Base-by-base conservation (phyloP, 2,113 vertebrate genomes). In the Lepus europaeus region DNA sequence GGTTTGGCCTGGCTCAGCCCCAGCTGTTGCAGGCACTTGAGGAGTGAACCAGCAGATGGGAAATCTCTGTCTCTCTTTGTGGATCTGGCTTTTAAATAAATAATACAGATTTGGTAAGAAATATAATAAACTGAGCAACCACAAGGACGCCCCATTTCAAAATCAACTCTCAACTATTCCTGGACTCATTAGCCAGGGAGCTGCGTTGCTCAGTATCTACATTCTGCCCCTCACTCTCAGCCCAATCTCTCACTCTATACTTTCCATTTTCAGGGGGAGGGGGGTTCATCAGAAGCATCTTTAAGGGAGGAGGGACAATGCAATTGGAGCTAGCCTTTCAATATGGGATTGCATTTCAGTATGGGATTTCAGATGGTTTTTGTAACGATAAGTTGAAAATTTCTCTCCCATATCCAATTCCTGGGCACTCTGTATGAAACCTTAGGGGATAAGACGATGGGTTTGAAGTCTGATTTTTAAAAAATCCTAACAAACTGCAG, bases 261-360 rank as follows among this genome's bases (percentile, higher is more conserved):
- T 91, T 29, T 93, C 70, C 39, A 45, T 68, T 19, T 45, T 66
- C 1, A 17, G 29, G 27, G 27, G 19, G 25, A 27, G 64, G 2
- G 29, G 39, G 61, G 39, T 89, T 61, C 77, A 88, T 93, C 91
- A 94, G 3, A 51, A 83, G 12, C 31, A 66, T 79, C 74, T 95
- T 73, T 68, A 70, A 69, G 14, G 22, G 63, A 76, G 79, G 9
- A 95, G 36, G 27, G 33, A 36, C n/a, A 93, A 76, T 5, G 66
- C 19, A 90, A 77, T 92, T 82, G 82, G 84, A 92, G 19, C 92
- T 63, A 68, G 19, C 70, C 70, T 94, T 90, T 90, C 81, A 36
- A 51, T 81, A 83, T 64, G 70, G 12, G 31, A 93, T 25, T 56
- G 23, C 22, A 79, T 94, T 90, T 90, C 81, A 36, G 45, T 81